Percentiles rank a stretch among this genome's conserved stretches.
Conservation (phyloP, 2,888 invertebrate species). For the Erebia epiphron region DNA sequence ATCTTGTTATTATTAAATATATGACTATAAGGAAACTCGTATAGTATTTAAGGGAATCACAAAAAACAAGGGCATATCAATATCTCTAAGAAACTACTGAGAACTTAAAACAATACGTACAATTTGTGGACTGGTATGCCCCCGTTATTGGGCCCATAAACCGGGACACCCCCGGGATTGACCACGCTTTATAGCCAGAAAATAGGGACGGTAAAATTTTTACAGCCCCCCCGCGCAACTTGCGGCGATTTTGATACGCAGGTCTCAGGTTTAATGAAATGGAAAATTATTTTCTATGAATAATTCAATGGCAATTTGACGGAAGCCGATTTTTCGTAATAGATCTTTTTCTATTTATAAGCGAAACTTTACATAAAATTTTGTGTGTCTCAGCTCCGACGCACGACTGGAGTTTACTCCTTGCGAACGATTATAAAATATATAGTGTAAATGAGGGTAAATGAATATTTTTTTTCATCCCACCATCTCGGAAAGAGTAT, state of each 20-base stretch:
- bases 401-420: no score
- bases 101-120: conserved; percentile 27
- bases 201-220: conserved; percentile 55
- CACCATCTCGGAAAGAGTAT: no score
- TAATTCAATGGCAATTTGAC: conserved; percentile 44
- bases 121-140: conserved; percentile 38
- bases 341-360: conserved; percentile 6
- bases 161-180: conserved; percentile 50
- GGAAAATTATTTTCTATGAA: conserved; percentile 51
- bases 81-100: conserved; percentile 17
- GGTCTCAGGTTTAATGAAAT: conserved; percentile 44
- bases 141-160: conserved; percentile 54
- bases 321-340: conserved; percentile 21
- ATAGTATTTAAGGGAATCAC: neutral
- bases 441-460: no score
- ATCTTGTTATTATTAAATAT: no score
- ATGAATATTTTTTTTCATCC: no score
- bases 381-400: no score
- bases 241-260: conserved; percentile 45
- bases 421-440: no score
- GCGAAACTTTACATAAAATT: neutral
- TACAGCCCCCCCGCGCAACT: conserved; percentile 45
- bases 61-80: neutral
- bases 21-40: no score
- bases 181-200: conserved; percentile 55